Base-by-base conservation (phyloP, 2,113 vertebrate genomes). In the human region DNA sequence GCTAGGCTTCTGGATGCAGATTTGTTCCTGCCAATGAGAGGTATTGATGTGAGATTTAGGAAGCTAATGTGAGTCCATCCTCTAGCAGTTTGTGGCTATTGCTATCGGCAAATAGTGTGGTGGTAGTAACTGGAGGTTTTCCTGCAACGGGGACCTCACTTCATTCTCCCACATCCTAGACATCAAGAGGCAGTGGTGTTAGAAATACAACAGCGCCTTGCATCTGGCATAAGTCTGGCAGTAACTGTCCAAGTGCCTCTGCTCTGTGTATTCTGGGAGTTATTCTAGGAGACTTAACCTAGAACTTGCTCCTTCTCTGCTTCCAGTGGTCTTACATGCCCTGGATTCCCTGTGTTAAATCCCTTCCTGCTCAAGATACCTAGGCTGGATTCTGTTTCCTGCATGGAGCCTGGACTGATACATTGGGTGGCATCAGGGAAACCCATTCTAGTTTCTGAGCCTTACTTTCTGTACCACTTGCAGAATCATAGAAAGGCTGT, bases 201-300 rank as follows among this genome's bases (percentile, higher is more conserved):
- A 22, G 45, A 23, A 0, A 1, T 13, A 55, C 0, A 6, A 12
- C 17, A 7, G 38, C 0, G 16, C 35, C 59, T 18, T 16, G 70
- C 52, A 61, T 27, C 20, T 9, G 22, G 73, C 32, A 0, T 48
- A 48, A 45, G 17, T 59, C 68, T 32, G 20, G 23, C 18, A 30
- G 66, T 2, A n/a, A 25, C 43, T 78, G 27, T 18, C 30, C 50
- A 38, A n/a, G 7, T 2, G 45, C 22, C n/a, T 61, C 59, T 45
- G 27, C 23, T 83, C 59, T 43, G 4, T 32, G 5, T 70, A 45
- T 73, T 45, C 13, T 14, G 4, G 45, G 38, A 87, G 27, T 43
- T 27, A 72, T n/a, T 93, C 55, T 55, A 61, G 64, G 48, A 88
- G 23, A 32, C 38, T 48, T 16, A 30, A 43, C 27, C 27, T 81